A percentile compares a stretch with the other conserved stretches of the same genome.
Evolutionary conservation across 2,888 invertebrate species (phyloP).

Genomic region (Allolobophora icterica): DNA sequence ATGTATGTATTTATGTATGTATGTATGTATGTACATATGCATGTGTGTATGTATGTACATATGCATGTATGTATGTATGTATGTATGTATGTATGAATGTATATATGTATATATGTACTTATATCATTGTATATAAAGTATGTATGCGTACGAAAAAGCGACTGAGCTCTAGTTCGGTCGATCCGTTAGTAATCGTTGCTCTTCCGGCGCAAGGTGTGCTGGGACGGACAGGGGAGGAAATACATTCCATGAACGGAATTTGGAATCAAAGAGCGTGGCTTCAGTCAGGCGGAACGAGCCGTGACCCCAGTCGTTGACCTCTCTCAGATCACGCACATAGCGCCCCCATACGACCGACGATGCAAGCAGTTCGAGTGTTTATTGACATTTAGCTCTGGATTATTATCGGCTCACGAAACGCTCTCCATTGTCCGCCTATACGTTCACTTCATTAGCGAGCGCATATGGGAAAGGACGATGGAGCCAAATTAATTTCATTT

Average conservation of each 20-base stretch:
- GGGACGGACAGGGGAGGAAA: not conserved
- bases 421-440: not conserved
- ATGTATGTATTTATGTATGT: not conserved
- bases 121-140: no score
- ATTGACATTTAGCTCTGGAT: slow-evolving; percentile 2
- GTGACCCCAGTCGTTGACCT: not conserved
- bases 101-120: no score
- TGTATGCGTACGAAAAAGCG: no score
- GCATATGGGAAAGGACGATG: no score
- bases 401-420: not conserved
- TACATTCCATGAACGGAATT: slow-evolving; percentile 18
- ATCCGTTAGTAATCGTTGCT: slow-evolving; percentile 12
- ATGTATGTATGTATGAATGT: not conserved
- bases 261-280: not conserved
- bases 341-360: not conserved
- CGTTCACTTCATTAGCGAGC: not conserved
- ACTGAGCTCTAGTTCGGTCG: no score
- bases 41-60: not conserved
- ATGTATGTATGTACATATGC: not conserved
- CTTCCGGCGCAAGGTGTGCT: slow-evolving; percentile 17
- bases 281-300: not conserved
- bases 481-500: no score
- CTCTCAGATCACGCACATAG: not conserved
- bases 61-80: not conserved
- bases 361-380: slow-evolving; percentile 6